Conservation (phyloP, 1,140 invertebrate species). For the Armadillidium nasatum region DNA sequence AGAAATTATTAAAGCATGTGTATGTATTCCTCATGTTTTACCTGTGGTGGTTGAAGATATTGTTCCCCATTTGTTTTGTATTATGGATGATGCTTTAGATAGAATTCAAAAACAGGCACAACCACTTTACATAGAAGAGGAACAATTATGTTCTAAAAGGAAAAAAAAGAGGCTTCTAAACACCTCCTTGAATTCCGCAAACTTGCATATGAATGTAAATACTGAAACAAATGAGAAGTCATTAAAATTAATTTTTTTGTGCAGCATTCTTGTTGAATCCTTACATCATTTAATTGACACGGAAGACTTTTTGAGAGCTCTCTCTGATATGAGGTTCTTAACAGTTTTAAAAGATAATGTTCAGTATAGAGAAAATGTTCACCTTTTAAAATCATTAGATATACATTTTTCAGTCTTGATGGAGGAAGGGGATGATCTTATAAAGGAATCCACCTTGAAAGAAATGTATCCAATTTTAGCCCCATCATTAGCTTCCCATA, state of each 20-base stretch:
- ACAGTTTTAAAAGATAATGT: constrained; percentile 44
- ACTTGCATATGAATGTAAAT: constrained; percentile 35
- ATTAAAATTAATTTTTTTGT: constrained; percentile 53
- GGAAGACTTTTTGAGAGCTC: constrained; percentile 50
- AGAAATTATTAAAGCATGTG: constrained; percentile 55
- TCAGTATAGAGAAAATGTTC: constrained; percentile 43
- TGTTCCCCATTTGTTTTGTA: constrained; percentile 30
- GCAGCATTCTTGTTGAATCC: constrained; percentile 57
- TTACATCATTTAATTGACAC: constrained; percentile 55
- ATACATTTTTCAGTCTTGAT: constrained; percentile 45
- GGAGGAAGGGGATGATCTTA: constrained; percentile 34
- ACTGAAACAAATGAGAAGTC: constrained; percentile 44
- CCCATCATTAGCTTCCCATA: constrained; percentile 60
- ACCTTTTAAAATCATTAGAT: constrained; percentile 46
- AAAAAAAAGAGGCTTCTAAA: constrained; percentile 16
- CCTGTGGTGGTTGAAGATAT: constrained; percentile 45
- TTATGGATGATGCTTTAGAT: constrained; percentile 27
- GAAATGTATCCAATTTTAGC: constrained; percentile 56
- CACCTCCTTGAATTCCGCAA: not conserved
- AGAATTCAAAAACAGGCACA: constrained; percentile 22
- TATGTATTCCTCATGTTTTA: constrained; percentile 60
- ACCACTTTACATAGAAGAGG: constrained; percentile 23
- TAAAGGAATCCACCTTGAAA: constrained; percentile 50
- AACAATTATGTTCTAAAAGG: constrained; percentile 15
- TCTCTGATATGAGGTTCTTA: constrained; percentile 39